phyloP scores from a whole-genome alignment of 1,140 invertebrate species.

The Drosophila albomicans region DNA sequence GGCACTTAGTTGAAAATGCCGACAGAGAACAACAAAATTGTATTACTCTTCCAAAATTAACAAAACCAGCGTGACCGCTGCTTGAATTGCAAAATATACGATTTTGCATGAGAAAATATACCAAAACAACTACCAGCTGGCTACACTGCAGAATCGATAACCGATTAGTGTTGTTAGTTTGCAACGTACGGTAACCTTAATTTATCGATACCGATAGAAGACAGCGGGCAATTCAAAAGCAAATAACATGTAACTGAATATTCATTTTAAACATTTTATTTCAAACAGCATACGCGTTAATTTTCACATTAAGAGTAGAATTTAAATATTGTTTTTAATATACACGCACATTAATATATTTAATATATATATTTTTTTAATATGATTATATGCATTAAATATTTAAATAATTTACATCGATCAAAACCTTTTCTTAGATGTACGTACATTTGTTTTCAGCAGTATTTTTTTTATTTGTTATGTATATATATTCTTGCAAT shows the following conservation, averaged over 20 bases:
- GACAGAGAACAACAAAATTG: conserved; percentile 9
- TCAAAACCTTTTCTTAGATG: conserved; percentile 57
- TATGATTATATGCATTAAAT: conserved; percentile 75
- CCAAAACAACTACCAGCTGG: neutral
- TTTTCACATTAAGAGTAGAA: conserved; percentile 75
- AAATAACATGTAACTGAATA: neutral
- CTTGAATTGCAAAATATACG: neutral
- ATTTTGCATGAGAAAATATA: neutral
- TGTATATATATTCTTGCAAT: conserved; percentile 50
- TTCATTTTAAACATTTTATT: conserved; percentile 73
- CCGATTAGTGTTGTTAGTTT: neutral
- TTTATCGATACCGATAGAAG: conserved; percentile 15
- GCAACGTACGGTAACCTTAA: conserved; percentile 10
- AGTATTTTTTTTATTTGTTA: conserved; percentile 23
- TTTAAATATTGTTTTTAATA: conserved; percentile 74
- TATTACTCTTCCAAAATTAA: conserved; percentile 19
- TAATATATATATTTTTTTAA: conserved; percentile 47
- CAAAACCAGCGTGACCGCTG: conserved; percentile 18
- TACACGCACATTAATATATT: conserved; percentile 67
- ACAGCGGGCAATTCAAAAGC: conserved; percentile 1
- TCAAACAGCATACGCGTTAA: conserved; percentile 77
- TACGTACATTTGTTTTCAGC: conserved; percentile 49
- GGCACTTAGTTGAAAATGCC: conserved; percentile 12
- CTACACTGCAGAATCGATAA: conserved; percentile 4
- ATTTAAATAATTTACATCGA: conserved; percentile 79